Conservation (phyloP, 2,888 invertebrate species). For the Phaedon cochleariae region DNA sequence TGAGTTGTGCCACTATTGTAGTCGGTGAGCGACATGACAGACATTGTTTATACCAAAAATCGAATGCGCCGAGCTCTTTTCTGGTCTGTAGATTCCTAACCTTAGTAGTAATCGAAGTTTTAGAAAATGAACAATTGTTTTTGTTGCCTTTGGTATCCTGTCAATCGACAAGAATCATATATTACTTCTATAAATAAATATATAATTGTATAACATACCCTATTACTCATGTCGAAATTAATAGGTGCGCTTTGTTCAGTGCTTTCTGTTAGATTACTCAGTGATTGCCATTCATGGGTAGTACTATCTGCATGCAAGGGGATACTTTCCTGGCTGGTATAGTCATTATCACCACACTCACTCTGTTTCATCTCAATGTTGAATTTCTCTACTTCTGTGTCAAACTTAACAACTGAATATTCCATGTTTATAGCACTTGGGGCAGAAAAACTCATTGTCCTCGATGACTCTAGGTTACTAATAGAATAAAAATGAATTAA, state of each 20-base stretch:
- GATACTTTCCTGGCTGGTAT: slow-evolving; percentile 62
- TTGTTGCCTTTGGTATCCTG: no score
- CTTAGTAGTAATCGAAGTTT: no score
- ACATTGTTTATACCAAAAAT: no score
- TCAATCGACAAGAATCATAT: no score
- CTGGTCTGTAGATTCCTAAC: no score
- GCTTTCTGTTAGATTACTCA: slow-evolving; percentile 87
- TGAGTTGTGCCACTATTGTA: no score
- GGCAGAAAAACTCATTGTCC: slow-evolving; percentile 83
- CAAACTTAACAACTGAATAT: slow-evolving; percentile 75
- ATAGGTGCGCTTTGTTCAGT: slow-evolving; percentile 92
- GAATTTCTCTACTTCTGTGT: slow-evolving; percentile 64
- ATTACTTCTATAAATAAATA: no score
- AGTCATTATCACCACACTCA: slow-evolving; percentile 55
- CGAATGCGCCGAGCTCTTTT: no score
- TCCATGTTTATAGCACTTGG: slow-evolving; percentile 87
- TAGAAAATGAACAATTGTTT: no score
- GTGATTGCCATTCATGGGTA: slow-evolving; percentile 79
- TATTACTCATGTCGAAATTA: slow-evolving; percentile 91
- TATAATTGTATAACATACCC: no score
- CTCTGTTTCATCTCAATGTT: slow-evolving; percentile 56
- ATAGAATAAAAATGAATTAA: slow-evolving; percentile 11
- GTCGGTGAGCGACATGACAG: no score
- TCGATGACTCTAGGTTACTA: slow-evolving; percentile 75
- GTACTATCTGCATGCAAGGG: slow-evolving; percentile 55